Conservation (phyloP, 35 echinoderm and acorn worm species). For the Lytechinus pictus region DNA sequence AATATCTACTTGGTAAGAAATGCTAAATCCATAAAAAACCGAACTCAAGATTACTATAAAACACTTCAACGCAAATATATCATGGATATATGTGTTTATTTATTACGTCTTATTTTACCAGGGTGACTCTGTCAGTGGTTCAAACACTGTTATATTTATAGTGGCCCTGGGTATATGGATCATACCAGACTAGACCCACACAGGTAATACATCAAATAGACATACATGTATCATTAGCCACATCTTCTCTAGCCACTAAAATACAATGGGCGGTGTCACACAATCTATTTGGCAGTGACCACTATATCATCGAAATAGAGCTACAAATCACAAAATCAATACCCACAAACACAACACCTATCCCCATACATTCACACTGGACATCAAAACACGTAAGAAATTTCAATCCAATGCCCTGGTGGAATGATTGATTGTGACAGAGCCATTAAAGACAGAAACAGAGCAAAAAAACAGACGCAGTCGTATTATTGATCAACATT, state of each 20-base stretch:
- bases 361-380: not conserved
- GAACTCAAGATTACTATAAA: no score
- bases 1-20: no score
- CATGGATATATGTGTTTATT: no score
- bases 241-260: not conserved
- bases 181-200: not conserved
- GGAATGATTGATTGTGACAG: not conserved
- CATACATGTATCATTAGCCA: not conserved
- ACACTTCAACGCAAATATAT: no score
- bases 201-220: not conserved
- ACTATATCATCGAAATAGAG: not conserved
- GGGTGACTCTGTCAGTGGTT: no score
- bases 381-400: not conserved
- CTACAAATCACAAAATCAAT: not conserved
- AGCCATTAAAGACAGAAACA: not conserved
- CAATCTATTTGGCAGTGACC: not conserved
- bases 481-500: no score
- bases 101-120: no score
- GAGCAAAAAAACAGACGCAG: not conserved
- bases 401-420: not conserved
- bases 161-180: not conserved
- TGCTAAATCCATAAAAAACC: no score
- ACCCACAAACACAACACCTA: not conserved
- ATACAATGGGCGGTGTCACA: not conserved
- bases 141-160: no score